These are phyloP conservation scores for Diorhabda carinulata DNA, from an alignment of 1,140 invertebrate genomes.

Conservation along the genomic window DNA sequence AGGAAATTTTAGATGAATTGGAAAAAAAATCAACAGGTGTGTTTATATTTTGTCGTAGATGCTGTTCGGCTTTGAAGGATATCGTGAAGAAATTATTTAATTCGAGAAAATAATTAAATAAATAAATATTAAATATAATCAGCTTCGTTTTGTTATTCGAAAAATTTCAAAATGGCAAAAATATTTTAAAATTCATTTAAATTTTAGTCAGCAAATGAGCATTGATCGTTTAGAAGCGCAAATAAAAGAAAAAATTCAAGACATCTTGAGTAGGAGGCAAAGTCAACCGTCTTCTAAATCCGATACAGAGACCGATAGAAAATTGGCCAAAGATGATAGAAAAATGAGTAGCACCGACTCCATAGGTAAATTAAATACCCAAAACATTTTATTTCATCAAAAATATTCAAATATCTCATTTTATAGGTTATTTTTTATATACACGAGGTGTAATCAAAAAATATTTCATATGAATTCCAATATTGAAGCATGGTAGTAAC, in stretches of 20 bases:
- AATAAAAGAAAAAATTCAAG: constrained; percentile 51
- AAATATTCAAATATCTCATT: no score
- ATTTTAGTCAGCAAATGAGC: constrained; percentile 37
- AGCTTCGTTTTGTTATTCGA: no score
- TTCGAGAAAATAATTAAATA: neutral
- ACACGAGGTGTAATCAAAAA: no score
- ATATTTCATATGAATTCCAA: no score
- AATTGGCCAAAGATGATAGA: constrained; percentile 36
- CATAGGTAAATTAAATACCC: constrained; percentile 25
- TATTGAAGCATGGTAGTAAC: no score
- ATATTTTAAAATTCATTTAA: neutral
- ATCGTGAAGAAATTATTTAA: neutral
- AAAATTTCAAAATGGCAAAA: neutral
- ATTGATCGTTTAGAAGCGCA: constrained; percentile 50
- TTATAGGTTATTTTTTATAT: no score
- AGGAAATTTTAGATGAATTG: neutral
- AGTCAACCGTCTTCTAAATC: constrained; percentile 41
- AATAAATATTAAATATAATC: no score
- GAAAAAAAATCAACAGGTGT: no score
- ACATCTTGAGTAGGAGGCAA: constrained; percentile 44
- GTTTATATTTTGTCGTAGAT: neutral
- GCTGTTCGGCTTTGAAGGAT: neutral
- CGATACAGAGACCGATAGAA: constrained; percentile 42
- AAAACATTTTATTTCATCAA: no score
- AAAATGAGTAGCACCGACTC: constrained; percentile 42